Conservation (phyloP, 2,797 vertebrate species). For the Craterocephalus amniculus region DNA sequence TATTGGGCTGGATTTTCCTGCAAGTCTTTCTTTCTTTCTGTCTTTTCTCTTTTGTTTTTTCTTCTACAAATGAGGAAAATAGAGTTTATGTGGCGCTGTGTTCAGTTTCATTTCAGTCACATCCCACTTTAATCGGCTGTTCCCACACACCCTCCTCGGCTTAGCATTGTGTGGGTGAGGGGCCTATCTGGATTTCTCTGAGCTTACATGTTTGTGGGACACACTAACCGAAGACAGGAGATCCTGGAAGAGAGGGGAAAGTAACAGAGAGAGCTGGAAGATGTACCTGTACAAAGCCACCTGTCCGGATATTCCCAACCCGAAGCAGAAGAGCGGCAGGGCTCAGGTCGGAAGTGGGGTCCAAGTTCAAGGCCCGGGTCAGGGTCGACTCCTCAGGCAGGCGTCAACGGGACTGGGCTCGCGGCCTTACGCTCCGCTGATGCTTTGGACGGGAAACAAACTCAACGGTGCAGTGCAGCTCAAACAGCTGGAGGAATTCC, state of each 20-base stretch:
- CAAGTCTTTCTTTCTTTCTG: neutral
- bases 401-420: conserved; percentile 28
- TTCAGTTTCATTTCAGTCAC: conserved; percentile 16
- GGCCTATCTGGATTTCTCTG: conserved; percentile 74
- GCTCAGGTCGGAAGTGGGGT: conserved; percentile 48
- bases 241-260: conserved; percentile 64
- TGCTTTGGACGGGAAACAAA: conserved; percentile 73
- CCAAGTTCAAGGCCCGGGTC: conserved; percentile 62
- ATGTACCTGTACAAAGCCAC: conserved; percentile 92
- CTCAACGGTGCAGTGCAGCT: conserved; percentile 71
- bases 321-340: conserved; percentile 77
- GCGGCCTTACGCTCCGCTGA: conserved; percentile 58
- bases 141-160: conserved; percentile 38
- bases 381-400: conserved; percentile 62
- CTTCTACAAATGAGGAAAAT: conserved; percentile 4
- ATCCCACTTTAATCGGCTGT: conserved; percentile 43
- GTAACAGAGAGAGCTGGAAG: conserved; percentile 44
- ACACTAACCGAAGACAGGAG: conserved; percentile 54
- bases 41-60: neutral
- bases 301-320: conserved; percentile 86
- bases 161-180: conserved; percentile 59
- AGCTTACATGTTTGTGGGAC: conserved; percentile 69
- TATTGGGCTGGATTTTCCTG: conserved; percentile 37
- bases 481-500: conserved; percentile 88
- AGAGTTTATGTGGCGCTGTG: conserved; percentile 28